Percentiles rank a stretch among this genome's conserved stretches.
Evolutionary conservation across 2,888 invertebrate species (phyloP).

Genomic region (Strigamia transsilvanica): DNA sequence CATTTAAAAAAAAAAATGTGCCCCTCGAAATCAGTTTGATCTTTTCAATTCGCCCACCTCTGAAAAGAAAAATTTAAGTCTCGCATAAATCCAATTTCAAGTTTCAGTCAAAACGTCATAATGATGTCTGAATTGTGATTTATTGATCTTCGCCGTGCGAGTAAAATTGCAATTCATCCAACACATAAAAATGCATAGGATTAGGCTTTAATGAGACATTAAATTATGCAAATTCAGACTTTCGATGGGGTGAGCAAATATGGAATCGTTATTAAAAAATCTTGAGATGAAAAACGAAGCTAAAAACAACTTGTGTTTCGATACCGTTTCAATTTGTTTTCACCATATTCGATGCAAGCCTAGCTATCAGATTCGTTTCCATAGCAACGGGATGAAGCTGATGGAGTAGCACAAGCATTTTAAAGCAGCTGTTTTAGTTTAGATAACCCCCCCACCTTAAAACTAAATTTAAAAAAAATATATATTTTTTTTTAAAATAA

Average conservation of each 20-base stretch:
- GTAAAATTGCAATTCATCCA: slow-evolving; percentile 23
- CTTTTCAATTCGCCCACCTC: not conserved
- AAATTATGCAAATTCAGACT: slow-evolving; percentile 9
- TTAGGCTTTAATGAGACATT: not conserved
- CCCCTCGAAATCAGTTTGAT: not conserved
- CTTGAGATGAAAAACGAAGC: not conserved
- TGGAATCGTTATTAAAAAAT: not conserved
- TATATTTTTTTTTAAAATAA: too few species aligned
- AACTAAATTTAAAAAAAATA: not conserved
- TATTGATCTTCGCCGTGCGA: not conserved
- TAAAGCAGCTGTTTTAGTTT: slow-evolving; percentile 18
- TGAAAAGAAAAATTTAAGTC: not conserved
- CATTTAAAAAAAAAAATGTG: slow-evolving; percentile 17
- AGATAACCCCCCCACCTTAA: not conserved
- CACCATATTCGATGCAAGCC: not conserved
- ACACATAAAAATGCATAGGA: slow-evolving; percentile 6
- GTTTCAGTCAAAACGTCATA: not conserved
- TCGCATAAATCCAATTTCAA: not conserved
- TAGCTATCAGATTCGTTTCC: slow-evolving; percentile 20
- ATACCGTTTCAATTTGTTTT: slow-evolving; percentile 40
- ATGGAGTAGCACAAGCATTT: not conserved
- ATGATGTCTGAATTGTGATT: not conserved
- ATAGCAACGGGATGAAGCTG: slow-evolving; percentile 30
- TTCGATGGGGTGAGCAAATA: not conserved
- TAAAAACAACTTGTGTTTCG: not conserved